These are phyloP conservation scores for Psilopogon haemacephalus DNA, from an alignment of 2,113 vertebrate species.

Conservation along the genomic window DNA sequence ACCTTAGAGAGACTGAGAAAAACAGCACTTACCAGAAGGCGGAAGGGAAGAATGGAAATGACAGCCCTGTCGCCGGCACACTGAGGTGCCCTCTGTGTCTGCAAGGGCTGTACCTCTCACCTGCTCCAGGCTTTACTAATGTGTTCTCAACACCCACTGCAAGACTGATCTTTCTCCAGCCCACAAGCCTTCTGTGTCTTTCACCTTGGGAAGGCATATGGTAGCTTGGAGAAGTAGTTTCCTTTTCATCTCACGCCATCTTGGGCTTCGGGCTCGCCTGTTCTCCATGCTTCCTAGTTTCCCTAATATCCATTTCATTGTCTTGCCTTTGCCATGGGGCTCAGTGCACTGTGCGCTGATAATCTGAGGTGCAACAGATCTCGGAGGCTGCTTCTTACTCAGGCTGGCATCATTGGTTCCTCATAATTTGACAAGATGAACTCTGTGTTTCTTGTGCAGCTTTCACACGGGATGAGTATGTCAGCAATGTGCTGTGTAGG, in stretches of 20 bases:
- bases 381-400: background rate
- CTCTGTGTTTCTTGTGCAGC: background rate
- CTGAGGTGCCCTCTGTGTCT: background rate
- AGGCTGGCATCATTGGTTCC: background rate
- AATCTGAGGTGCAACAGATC: background rate
- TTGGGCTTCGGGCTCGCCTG: background rate
- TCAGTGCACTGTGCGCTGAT: background rate
- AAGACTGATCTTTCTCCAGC: background rate
- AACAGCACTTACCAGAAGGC: background rate
- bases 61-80: background rate
- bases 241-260: background rate
- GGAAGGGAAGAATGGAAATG: background rate
- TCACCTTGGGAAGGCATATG: background rate
- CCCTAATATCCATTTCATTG: background rate
- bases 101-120: background rate
- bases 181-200: background rate
- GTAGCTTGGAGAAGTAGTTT: background rate
- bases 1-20: constrained; percentile 16
- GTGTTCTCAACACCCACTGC: background rate
- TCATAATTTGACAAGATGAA: background rate
- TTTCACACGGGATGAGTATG: background rate
- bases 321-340: background rate
- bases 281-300: background rate
- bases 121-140: background rate
- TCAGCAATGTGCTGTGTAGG: background rate